Conservation (phyloP, 2,888 invertebrate species). For the Brenthis ino region DNA sequence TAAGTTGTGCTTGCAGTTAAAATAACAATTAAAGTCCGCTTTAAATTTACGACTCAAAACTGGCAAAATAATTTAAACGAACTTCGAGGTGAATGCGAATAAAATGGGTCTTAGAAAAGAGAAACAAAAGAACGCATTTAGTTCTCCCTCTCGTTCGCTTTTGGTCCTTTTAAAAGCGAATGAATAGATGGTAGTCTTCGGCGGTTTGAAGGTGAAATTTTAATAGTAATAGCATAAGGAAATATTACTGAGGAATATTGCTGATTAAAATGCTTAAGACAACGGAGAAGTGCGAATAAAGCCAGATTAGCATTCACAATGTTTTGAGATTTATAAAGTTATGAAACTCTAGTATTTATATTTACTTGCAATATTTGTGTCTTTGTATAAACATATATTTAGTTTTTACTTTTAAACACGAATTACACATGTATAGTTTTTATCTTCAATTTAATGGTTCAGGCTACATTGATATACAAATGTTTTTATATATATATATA, state of each 20-base stretch:
- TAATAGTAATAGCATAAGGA: conserved; percentile 74
- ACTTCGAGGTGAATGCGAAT: conserved; percentile 64
- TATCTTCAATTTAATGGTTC: no score
- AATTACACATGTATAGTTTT: no score
- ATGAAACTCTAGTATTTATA: no score
- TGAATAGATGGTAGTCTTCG: conserved; percentile 56
- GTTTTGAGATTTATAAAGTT: conserved; percentile 5
- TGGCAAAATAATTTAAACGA: conserved; percentile 78
- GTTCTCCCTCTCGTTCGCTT: conserved; percentile 58
- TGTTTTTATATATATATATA: no score
- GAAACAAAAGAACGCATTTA: conserved; percentile 75
- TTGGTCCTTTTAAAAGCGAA: conserved; percentile 63
- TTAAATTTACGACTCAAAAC: conserved; percentile 80
- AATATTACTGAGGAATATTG: conserved; percentile 75
- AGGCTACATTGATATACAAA: no score
- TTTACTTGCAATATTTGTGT: no score
- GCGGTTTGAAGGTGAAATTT: conserved; percentile 73
- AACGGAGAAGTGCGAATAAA: conserved; percentile 37
- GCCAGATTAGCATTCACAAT: conserved; percentile 33
- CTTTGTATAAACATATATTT: no score
- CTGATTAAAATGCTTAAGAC: conserved; percentile 61
- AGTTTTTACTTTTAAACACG: no score
- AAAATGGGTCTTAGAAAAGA: conserved; percentile 70
- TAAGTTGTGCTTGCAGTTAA: conserved; percentile 80
- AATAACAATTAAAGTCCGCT: conserved; percentile 82